Evolutionary conservation across 2,888 invertebrate genomes (phyloP), one percentile per base, ranked within the genome.

Genomic region (Eupithecia subfuscata): DNA sequence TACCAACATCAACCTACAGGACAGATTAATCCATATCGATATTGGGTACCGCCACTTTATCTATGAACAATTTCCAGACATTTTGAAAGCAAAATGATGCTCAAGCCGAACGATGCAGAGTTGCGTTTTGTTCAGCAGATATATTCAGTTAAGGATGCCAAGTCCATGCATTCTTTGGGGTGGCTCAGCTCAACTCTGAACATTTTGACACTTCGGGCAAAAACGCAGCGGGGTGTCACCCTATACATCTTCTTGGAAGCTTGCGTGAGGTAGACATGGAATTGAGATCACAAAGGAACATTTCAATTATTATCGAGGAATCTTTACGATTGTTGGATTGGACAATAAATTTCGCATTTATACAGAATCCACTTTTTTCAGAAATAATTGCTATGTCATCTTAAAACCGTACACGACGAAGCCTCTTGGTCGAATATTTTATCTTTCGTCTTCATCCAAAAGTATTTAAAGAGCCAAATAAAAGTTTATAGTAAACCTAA

Each of bases 141-240:
- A 8, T 67, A 18, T 18, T 67, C 18, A 48, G 16, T 52, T 52
- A 22, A 70, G 37, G 52, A 64, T 68, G 71, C 69, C 30, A 65
- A 74, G 6, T 30, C 45, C 68, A 73, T 76, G 73, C 18, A 67
- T 76, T 78, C 73, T 74, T 82, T 85, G 84, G 91, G 90, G 90
- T 92, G 89, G 92, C 86, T 90, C 87, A 85, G 88, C 84, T 40
- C 88, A 85, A 88, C 84, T 68, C 88, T 87, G 88, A 90, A 91
- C 92, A 92, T 93, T 93, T 93, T 94, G 95, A 95, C 95, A 94
- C 93, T 93, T 94, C 90, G 90, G 90, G 89, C 90, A 90, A 93
- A 93, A 87, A 86, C 92, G 69, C 95, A 91, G 93, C 92, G 89
- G 95, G 95, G 87, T 83, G 89, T 82, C 91, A 79, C 84, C 87